phyloP scores from a whole-genome alignment of 2,888 invertebrate genomes.

The Andricus curvator region DNA sequence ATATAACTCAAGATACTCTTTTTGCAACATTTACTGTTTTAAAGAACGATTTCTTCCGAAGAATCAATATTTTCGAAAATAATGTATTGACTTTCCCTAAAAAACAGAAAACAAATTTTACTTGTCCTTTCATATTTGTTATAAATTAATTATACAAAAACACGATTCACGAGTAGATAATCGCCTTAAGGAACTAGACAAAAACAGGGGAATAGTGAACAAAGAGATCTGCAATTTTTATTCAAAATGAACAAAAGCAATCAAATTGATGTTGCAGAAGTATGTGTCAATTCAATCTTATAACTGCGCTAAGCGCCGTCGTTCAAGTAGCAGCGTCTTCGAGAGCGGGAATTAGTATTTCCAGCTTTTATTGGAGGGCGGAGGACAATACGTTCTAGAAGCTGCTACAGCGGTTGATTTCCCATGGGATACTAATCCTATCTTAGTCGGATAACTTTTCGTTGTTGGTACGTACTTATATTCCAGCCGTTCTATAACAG shows the following conservation, averaged over 20 bases:
- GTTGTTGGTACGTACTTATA: conserved; percentile 60
- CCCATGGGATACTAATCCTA: conserved; percentile 74
- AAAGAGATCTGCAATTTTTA: not conserved
- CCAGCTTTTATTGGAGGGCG: conserved; percentile 70
- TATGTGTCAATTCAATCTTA: conserved; percentile 32
- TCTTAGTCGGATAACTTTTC: conserved; percentile 69
- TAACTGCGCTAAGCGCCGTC: conserved; percentile 16
- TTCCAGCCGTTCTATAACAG: conserved; percentile 49
- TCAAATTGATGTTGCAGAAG: not conserved
- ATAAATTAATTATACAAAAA: not conserved
- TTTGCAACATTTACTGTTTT: too few relatives aligned
- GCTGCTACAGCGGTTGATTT: conserved; percentile 69
- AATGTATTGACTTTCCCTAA: not conserved
- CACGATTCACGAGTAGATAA: not conserved
- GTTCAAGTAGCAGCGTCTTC: conserved; percentile 47
- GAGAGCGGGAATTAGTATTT: conserved; percentile 71
- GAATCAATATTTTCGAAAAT: too few relatives aligned
- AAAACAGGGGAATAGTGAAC: not conserved
- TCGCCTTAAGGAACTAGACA: not conserved
- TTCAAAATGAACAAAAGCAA: not conserved
- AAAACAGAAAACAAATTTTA: not conserved
- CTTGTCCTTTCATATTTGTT: too few relatives aligned
- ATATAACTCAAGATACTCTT: too few relatives aligned
- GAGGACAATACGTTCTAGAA: conserved; percentile 69
- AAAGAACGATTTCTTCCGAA: too few relatives aligned